These are phyloP conservation scores for Polyergus mexicanus DNA, from an alignment of 1,140 invertebrate species.

Conservation along the genomic window DNA sequence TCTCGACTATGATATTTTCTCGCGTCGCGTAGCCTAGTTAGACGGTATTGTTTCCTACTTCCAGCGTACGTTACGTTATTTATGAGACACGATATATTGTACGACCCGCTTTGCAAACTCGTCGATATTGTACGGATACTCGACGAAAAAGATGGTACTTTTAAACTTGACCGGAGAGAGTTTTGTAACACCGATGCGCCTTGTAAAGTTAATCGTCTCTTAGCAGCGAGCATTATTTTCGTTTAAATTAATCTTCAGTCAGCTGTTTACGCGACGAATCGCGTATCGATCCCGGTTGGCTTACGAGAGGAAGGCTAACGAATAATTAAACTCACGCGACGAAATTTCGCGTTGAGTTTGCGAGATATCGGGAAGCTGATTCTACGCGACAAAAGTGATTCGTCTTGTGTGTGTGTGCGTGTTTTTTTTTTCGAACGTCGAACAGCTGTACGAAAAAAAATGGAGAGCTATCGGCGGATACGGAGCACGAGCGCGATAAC, in stretches of 20 bases:
- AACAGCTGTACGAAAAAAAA: background rate
- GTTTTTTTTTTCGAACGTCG: background rate
- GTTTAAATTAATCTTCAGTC: slow-evolving; percentile 33
- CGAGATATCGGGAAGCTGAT: background rate
- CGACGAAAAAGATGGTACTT: background rate
- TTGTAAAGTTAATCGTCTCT: slow-evolving; percentile 46
- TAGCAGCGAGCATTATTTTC: slow-evolving; percentile 29
- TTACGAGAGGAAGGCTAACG: slow-evolving; percentile 13
- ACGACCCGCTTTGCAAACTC: background rate
- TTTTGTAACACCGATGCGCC: background rate
- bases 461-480: background rate
- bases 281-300: slow-evolving; percentile 47
- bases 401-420: background rate
- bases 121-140: too few species aligned
- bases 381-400: background rate
- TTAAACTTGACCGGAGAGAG: background rate
- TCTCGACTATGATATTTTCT: background rate
- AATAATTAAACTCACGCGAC: slow-evolving; percentile 61
- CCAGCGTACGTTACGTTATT: background rate
- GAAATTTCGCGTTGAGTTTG: slow-evolving; percentile 15
- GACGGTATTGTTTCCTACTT: background rate
- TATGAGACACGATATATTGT: background rate
- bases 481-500: background rate
- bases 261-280: slow-evolving; percentile 50
- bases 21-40: background rate